Evolutionary conservation across 2,888 invertebrate genomes (phyloP).

Genomic region (Agrilus biguttatus): DNA sequence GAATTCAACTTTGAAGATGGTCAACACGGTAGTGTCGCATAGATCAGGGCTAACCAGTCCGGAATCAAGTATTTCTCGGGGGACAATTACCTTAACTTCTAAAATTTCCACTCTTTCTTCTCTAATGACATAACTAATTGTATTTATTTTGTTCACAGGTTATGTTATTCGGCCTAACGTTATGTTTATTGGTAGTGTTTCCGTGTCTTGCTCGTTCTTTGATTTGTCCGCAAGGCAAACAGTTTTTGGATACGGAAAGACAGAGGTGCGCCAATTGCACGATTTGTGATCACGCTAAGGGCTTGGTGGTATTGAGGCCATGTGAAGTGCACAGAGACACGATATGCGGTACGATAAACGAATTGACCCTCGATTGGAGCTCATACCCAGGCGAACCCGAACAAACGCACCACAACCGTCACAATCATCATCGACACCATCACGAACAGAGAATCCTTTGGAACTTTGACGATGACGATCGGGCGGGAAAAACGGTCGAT

Average conservation of each 20-base stretch:
- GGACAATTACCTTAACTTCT: no score
- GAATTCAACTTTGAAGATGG: no score
- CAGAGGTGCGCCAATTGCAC: conserved; percentile 57
- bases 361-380: conserved; percentile 28
- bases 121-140: no score
- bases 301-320: conserved; percentile 49
- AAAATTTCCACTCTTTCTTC: no score
- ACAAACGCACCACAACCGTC: conserved; percentile 17
- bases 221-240: conserved; percentile 35
- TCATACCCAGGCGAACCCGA: conserved; percentile 7
- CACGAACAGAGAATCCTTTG: conserved; percentile 8
- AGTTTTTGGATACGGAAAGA: conserved; percentile 54
- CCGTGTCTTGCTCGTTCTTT: conserved; percentile 17
- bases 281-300: conserved; percentile 40
- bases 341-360: conserved; percentile 53
- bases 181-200: conserved; percentile 7
- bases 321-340: conserved; percentile 65
- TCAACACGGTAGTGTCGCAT: no score
- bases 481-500: conserved; percentile 3
- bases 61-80: no score
- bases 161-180: background rate
- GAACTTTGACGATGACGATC: conserved; percentile 4
- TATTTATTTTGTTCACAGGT: no score
- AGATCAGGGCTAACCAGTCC: no score
- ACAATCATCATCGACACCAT: conserved; percentile 14